Evolutionary conservation across 2,888 invertebrate genomes (phyloP), one percentile per base, ranked within the genome.

Genomic region (Oscheius myriophilus): DNA sequence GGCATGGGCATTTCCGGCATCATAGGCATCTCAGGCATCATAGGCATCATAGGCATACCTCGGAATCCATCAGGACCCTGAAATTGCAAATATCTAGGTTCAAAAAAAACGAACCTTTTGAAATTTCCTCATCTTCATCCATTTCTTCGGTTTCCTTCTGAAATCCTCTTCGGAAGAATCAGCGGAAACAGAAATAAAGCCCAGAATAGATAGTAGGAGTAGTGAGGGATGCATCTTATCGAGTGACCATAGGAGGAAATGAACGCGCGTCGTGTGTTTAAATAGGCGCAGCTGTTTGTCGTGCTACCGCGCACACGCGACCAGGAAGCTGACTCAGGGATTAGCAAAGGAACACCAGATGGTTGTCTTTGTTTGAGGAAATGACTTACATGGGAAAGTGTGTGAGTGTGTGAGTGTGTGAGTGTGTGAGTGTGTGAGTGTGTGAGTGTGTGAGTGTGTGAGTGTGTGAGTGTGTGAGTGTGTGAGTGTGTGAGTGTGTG

Each of bases 191-290:
- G 16, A 18, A 16, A 49, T 26, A 21, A 61, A 18, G 39, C 26
- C 46, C 9, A 49, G 18, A 25, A 61, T 9, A 46, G 25, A 12
- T 18, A 61, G 39, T 1, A 61, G 49, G n/a, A 61, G 21, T 11
- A 61, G 18, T 3, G 61, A 49, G 49, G 18, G 16, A 18, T 23
- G 49, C 49, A 49, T 49, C 49, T 45, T 18, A 41, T 25, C 14
- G 61, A 61, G 49, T 61, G 61, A 61, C 61, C 61, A 49, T 49
- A 61, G 49, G 49, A 61, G 61, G 61, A 61, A 61, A 33, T 33
- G 61, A 39, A 61, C 26, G 21, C 43, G 42, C 18, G 33, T 61
- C 61, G 61, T 61, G 61, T 61, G 61, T 61, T 61, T 61, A 61
- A 61, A 61, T 61, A 61, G 61, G 46, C 61, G 49, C 61, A 61